A percentile compares a stretch with the other conserved stretches of the same genome.
Conservation (phyloP, 2,888 invertebrate genomes). For the Cephus runcator region DNA sequence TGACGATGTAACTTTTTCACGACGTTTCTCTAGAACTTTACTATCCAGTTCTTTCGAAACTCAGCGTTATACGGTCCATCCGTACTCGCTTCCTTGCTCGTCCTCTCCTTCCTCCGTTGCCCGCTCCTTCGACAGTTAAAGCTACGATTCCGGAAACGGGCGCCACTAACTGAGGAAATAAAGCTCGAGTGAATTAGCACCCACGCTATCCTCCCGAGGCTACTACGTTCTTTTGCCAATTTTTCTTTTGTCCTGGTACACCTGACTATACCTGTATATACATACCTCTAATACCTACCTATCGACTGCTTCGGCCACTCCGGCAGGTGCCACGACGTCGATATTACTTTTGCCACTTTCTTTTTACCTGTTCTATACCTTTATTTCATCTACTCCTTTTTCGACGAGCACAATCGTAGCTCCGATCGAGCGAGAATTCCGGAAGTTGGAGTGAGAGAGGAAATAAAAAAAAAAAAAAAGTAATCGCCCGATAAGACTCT, state of each 20-base stretch:
- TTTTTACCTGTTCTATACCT: background rate
- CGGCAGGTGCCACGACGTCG: background rate
- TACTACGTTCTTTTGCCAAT: background rate
- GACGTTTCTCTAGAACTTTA: background rate
- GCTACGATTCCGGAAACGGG: constrained; percentile 1
- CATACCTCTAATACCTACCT: background rate
- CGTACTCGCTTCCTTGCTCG: background rate
- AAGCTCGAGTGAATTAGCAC: constrained; percentile 35
- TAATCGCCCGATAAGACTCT: background rate
- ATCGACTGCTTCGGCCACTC: background rate
- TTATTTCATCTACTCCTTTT: background rate
- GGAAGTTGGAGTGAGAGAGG: background rate
- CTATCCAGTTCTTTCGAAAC: background rate
- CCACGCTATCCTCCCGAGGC: background rate
- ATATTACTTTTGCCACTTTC: background rate
- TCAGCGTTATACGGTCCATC: background rate
- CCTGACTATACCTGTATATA: background rate
- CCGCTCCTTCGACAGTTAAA: constrained; percentile 13
- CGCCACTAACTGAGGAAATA: constrained; percentile 25
- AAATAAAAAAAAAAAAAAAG: background rate
- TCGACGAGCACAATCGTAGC: background rate
- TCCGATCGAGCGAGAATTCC: background rate
- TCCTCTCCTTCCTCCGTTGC: background rate
- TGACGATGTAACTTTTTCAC: constrained; percentile 2
- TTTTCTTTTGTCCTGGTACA: background rate